phyloP scores from a whole-genome alignment of 1,140 invertebrate species.

The Nasonia vitripennis region DNA sequence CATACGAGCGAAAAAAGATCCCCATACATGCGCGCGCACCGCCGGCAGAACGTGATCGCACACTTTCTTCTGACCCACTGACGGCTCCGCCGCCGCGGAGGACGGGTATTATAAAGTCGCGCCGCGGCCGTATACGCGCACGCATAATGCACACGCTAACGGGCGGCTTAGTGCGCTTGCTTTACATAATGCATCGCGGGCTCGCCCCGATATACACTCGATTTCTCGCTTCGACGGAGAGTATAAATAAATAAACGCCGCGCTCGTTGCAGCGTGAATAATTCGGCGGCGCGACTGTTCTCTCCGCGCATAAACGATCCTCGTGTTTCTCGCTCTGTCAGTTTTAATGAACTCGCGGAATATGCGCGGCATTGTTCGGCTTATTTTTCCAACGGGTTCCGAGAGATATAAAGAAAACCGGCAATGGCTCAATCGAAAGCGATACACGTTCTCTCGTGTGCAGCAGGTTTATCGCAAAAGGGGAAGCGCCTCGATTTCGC shows the following conservation, averaged over 20 bases:
- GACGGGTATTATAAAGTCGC: slow-evolving; percentile 18
- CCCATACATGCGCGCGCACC: neutral
- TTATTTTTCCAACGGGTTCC: neutral
- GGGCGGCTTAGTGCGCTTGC: neutral
- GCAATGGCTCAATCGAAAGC: neutral
- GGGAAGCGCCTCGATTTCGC: neutral
- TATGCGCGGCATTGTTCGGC: neutral
- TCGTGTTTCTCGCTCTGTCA: neutral
- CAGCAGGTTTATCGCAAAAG: neutral
- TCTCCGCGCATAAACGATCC: neutral
- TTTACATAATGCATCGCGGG: slow-evolving; percentile 22
- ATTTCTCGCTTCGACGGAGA: slow-evolving; percentile 2
- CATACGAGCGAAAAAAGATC: neutral
- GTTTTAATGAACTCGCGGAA: neutral
- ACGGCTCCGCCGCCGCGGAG: neutral
- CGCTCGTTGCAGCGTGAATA: neutral
- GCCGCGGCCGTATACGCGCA: neutral
- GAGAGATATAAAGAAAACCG: too few species aligned
- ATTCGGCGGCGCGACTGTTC: neutral
- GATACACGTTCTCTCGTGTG: too few species aligned
- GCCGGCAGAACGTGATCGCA: neutral
- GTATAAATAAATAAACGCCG: neutral
- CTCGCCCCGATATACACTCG: neutral
- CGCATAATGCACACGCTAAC: slow-evolving; percentile 9
- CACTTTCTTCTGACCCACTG: slow-evolving; percentile 26